These are phyloP conservation scores for Deroplatys truncata DNA, from an alignment of 2,888 invertebrate genomes.

Conservation along the genomic window DNA sequence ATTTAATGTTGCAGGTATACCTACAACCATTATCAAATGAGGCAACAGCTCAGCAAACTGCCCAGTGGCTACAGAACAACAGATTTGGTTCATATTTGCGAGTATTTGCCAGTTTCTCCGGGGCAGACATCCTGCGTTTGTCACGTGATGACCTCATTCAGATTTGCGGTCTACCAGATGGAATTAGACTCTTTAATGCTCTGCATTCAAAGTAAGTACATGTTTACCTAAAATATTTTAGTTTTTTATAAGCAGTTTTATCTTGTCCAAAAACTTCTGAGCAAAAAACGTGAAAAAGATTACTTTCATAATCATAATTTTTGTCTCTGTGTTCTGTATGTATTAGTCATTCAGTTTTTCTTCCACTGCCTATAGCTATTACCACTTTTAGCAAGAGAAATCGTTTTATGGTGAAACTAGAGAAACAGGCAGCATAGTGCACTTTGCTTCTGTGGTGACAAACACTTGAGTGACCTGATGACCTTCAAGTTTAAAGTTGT, in stretches of 20 bases:
- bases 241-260: not conserved
- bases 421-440: too few relatives aligned
- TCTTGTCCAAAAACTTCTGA: too few relatives aligned
- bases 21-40: slow-evolving; percentile 54
- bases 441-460: too few relatives aligned
- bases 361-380: too few relatives aligned
- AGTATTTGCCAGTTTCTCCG: slow-evolving; percentile 82
- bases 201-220: slow-evolving; percentile 73
- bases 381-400: too few relatives aligned
- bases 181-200: slow-evolving; percentile 87
- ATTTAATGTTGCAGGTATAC: not conserved
- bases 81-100: slow-evolving; percentile 72
- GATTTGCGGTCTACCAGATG: slow-evolving; percentile 91
- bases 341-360: too few relatives aligned
- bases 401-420: too few relatives aligned
- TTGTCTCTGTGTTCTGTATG: too few relatives aligned
- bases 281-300: too few relatives aligned
- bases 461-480: too few relatives aligned
- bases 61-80: slow-evolving; percentile 73
- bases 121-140: slow-evolving; percentile 82
- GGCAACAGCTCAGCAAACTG: slow-evolving; percentile 67
- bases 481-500: too few relatives aligned
- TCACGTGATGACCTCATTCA: slow-evolving; percentile 89
- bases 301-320: too few relatives aligned
- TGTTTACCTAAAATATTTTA: not conserved